Conservation (phyloP, 2,797 vertebrate genomes). For the Centropyge bicolor region DNA sequence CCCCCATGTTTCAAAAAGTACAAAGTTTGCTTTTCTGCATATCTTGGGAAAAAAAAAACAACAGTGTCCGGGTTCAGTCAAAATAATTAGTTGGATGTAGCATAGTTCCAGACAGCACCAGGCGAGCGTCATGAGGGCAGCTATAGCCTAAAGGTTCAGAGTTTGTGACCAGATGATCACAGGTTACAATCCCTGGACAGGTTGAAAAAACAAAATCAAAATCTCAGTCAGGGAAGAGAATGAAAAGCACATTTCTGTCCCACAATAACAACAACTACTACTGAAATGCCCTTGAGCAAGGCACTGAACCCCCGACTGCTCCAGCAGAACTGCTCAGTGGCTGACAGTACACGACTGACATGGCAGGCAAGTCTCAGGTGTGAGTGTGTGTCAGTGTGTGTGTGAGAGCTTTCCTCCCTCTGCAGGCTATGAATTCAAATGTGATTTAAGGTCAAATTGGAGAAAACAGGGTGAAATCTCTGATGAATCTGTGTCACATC, state of each 20-base stretch:
- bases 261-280: slow-evolving; percentile 50
- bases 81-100: slow-evolving; percentile 55
- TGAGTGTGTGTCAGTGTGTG: slow-evolving; percentile 26
- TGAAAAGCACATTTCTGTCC: slow-evolving; percentile 59
- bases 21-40: slow-evolving; percentile 55
- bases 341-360: slow-evolving; percentile 38
- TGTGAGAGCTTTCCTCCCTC: slow-evolving; percentile 8
- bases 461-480: slow-evolving; percentile 15
- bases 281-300: slow-evolving; percentile 78
- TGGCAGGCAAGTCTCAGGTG: slow-evolving; percentile 49
- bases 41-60: slow-evolving; percentile 25
- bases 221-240: slow-evolving; percentile 49
- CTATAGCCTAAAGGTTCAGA: slow-evolving; percentile 67
- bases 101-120: slow-evolving; percentile 79
- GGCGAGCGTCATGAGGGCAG: slow-evolving; percentile 66
- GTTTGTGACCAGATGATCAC: slow-evolving; percentile 63
- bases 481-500: slow-evolving; percentile 15
- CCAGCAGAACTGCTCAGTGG: slow-evolving; percentile 61
- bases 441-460: not conserved
- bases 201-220: not conserved
- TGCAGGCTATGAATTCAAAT: slow-evolving; percentile 20
- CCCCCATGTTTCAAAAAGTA: slow-evolving; percentile 27
- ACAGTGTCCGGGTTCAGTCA: slow-evolving; percentile 17
- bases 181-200: slow-evolving; percentile 71
- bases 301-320: slow-evolving; percentile 75